phyloP scores from a whole-genome alignment of 2,888 invertebrate species.

The Melanostoma mellinum region DNA sequence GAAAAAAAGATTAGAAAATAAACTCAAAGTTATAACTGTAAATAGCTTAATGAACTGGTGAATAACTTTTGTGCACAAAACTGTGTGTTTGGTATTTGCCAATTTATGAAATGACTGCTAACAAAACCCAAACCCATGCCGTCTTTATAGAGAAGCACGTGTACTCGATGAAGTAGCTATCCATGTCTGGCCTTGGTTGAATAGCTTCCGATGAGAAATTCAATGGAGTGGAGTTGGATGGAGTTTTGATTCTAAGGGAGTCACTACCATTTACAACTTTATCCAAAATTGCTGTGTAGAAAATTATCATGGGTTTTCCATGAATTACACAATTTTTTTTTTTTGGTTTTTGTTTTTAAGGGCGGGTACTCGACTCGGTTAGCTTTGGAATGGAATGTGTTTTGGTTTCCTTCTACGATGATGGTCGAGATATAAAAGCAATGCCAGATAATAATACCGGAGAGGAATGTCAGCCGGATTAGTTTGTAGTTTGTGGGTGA shows the following conservation, averaged over 20 bases:
- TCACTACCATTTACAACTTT: slow-evolving; percentile 24
- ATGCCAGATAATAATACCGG: slow-evolving; percentile 51
- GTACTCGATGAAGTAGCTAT: slow-evolving; percentile 40
- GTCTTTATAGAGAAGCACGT: slow-evolving; percentile 18
- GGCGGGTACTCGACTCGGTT: slow-evolving; percentile 31
- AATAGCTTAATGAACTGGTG: slow-evolving; percentile 69
- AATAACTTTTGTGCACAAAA: slow-evolving; percentile 50
- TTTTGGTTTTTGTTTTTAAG: slow-evolving; percentile 23
- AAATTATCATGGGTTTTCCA: slow-evolving; percentile 65
- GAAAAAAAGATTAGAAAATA: slow-evolving; percentile 11
- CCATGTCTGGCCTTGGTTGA: slow-evolving; percentile 46
- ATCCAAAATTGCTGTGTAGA: slow-evolving; percentile 43
- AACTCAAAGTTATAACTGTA: slow-evolving; percentile 61
- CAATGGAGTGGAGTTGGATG: slow-evolving; percentile 28
- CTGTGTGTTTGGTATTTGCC: slow-evolving; percentile 54
- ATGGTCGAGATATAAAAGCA: slow-evolving; percentile 30
- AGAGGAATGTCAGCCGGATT: slow-evolving; percentile 52
- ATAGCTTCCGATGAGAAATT: slow-evolving; percentile 57
- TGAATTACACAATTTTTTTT: slow-evolving; percentile 35
- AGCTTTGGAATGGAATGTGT: slow-evolving; percentile 59
- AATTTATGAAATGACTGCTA: slow-evolving; percentile 58
- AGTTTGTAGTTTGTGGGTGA: slow-evolving; percentile 33
- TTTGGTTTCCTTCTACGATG: slow-evolving; percentile 36
- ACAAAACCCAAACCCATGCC: background rate
- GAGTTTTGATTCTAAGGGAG: slow-evolving; percentile 2